Evolutionary conservation across 2,888 invertebrate species (phyloP), one percentile per base, ranked within the genome.

Genomic region (Ligdia adustata): DNA sequence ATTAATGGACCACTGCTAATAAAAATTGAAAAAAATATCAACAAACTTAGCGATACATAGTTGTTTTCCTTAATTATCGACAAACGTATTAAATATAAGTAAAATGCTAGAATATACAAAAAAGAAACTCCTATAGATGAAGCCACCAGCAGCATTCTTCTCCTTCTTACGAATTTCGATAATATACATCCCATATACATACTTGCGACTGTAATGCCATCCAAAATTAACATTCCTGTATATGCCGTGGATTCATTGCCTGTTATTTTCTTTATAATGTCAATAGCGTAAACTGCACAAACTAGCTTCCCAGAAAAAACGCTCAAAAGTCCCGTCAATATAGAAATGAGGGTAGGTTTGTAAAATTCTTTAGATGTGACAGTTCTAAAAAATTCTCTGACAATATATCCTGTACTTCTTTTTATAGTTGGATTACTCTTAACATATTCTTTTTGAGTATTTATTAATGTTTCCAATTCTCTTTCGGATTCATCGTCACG

Each of bases 211-310:
- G 78, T 72, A 0, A 78, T 46, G 1, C 73, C 80, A 31, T 79
- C 79, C 31, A 79, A 53, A 27, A 75, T 66, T 9, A 79, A 44
- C 72, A 80, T 75, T 2, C 61, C 67, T 0, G 45, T 54, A n/a
- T 79, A 79, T 0, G 78, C 76, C 0, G 65, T 62, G 0, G 52
- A 38, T 46, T 75, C 71, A 16, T 50, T 65, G 0, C 45, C 31
- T 0, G 72, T 75, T 9, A 78, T 73, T 34, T 66, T 69, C 34
- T 69, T 75, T 12, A 75, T 55, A 15, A 79, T 69, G 46, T 79
- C 79, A 14, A 77, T 54, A 3, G 71, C 73, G 18, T 74, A 79
- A 0, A 75, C 41, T 1, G 66, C 58, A 43, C 60, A 72, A 0
- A 74, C 61, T n/a, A 72, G 37, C 56, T 79, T 79, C 0, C 79